These are phyloP conservation scores for Euleptes europaea DNA, from an alignment of 2,113 vertebrate species.

Conservation along the genomic window DNA sequence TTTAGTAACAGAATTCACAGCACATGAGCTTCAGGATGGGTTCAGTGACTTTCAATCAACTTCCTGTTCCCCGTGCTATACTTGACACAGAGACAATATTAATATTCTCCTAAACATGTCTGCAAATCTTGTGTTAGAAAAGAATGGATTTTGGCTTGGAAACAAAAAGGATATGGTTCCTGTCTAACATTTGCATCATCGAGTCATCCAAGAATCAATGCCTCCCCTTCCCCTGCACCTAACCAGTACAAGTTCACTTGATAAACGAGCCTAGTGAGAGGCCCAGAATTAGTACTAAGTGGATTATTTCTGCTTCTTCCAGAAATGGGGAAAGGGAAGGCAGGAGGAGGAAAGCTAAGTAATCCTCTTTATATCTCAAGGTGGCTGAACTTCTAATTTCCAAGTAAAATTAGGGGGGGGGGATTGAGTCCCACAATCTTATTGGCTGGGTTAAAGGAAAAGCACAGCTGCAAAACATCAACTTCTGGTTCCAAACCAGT, in stretches of 20 bases:
- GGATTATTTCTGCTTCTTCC: constrained; percentile 77
- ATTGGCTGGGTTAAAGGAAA: constrained; percentile 41
- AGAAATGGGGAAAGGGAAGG: constrained; percentile 55
- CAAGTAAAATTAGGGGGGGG: constrained; percentile 61
- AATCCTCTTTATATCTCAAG: constrained; percentile 73
- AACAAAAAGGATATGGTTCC: constrained; percentile 53
- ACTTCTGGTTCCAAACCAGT: constrained; percentile 55
- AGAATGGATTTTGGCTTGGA: constrained; percentile 68
- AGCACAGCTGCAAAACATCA: constrained; percentile 59
- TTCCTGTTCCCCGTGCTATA: constrained; percentile 37
- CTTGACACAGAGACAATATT: constrained; percentile 56
- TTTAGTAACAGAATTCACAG: neutral
- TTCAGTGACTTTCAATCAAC: constrained; percentile 15
- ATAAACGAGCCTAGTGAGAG: constrained; percentile 75
- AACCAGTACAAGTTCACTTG: constrained; percentile 66
- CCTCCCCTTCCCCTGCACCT: constrained; percentile 49
- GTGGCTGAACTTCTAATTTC: constrained; percentile 74
- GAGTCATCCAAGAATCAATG: constrained; percentile 70
- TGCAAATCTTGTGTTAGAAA: constrained; percentile 58
- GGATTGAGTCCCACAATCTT: constrained; percentile 58
- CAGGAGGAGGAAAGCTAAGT: constrained; percentile 36
- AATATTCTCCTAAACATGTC: constrained; percentile 59
- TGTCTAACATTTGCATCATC: constrained; percentile 71
- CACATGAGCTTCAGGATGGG: neutral
- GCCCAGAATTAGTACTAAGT: constrained; percentile 72